Conservation (phyloP, 2,888 invertebrate genomes). For the Pterostichus niger region DNA sequence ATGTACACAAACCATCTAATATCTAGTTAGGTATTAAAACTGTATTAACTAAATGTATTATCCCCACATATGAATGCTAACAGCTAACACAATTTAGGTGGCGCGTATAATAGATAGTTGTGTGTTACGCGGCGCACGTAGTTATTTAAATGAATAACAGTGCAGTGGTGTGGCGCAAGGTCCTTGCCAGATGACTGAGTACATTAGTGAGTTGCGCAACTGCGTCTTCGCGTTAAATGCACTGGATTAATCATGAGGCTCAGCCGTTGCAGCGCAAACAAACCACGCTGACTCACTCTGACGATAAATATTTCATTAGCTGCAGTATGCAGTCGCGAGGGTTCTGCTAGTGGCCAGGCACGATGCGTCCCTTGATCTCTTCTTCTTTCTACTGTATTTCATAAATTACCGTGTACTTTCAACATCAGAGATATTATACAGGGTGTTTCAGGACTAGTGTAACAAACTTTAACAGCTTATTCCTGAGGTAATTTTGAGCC, state of each 20-base stretch:
- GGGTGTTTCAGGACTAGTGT: too few species aligned
- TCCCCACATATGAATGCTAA: too few species aligned
- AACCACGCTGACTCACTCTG: background rate
- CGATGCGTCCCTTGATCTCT: too few species aligned
- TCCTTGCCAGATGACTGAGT: constrained; percentile 55
- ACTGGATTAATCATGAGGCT: constrained; percentile 52
- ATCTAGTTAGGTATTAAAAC: too few species aligned
- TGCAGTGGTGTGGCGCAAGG: background rate
- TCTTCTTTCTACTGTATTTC: too few species aligned
- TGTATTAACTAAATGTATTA: too few species aligned
- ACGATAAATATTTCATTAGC: constrained; percentile 33
- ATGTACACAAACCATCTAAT: too few species aligned
- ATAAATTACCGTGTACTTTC: too few species aligned
- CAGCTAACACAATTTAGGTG: too few species aligned
- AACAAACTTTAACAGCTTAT: too few species aligned
- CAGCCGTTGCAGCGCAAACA: background rate
- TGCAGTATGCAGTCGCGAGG: background rate
- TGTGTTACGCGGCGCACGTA: background rate
- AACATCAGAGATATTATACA: too few species aligned
- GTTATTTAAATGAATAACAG: constrained; percentile 33
- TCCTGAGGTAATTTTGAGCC: too few species aligned
- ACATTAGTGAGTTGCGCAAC: constrained; percentile 34
- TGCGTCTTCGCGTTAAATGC: constrained; percentile 41
- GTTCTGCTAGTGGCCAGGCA: background rate
- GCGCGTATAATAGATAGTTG: background rate